These are phyloP conservation scores for Eupristina koningsbergeri DNA, from an alignment of 1,140 invertebrate species.

Conservation along the genomic window DNA sequence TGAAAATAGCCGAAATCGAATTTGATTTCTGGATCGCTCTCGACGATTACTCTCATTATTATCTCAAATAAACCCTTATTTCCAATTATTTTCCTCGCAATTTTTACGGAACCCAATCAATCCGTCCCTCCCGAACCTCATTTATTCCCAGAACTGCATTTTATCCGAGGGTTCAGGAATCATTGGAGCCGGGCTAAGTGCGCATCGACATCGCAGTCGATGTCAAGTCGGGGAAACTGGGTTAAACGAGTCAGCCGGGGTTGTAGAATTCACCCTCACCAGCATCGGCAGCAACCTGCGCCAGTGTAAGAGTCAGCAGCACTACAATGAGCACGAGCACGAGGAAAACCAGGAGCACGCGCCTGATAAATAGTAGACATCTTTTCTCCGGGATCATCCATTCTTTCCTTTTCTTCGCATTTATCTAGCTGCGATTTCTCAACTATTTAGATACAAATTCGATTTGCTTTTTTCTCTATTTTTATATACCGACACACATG, in stretches of 20 bases:
- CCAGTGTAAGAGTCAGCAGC: not conserved
- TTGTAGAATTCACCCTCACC: not conserved
- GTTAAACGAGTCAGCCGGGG: slow-evolving; percentile 38
- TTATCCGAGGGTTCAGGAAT: not conserved
- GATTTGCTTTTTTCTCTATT: not conserved
- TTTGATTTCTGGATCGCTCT: too few relatives aligned
- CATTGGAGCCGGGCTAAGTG: not conserved
- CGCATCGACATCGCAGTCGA: slow-evolving; percentile 34
- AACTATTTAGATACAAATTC: slow-evolving; percentile 44
- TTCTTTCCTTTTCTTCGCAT: slow-evolving; percentile 27
- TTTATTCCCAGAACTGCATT: slow-evolving; percentile 16
- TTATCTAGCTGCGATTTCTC: slow-evolving; percentile 26
- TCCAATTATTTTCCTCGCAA: not conserved
- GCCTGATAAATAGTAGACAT: slow-evolving; percentile 47
- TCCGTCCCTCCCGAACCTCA: not conserved
- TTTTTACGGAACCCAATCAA: not conserved
- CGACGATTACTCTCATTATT: not conserved
- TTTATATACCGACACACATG: not conserved
- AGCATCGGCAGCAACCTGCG: not conserved
- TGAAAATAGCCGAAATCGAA: not conserved
- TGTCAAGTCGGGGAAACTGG: slow-evolving; percentile 40
- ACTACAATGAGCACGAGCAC: not conserved
- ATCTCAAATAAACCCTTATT: not conserved
- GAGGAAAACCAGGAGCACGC: not conserved
- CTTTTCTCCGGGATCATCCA: slow-evolving; percentile 9